Conservation (phyloP, 2,797 vertebrate species). For the Taeniopygia guttata region DNA sequence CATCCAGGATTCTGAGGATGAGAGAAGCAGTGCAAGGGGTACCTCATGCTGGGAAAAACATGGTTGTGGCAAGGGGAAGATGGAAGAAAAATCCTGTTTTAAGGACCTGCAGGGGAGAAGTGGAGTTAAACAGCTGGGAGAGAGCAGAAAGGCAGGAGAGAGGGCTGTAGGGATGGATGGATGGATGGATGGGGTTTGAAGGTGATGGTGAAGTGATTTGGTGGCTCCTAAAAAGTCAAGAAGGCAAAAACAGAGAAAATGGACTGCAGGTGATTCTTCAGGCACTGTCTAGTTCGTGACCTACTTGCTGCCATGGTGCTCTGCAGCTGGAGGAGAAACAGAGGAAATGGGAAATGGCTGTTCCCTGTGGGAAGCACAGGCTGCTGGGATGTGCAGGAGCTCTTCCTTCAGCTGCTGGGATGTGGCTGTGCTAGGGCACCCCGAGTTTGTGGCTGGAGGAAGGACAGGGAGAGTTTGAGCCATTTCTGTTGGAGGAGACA, state of each 20-base stretch:
- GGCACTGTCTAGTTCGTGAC: fast-evolving
- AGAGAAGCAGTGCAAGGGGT: not conserved
- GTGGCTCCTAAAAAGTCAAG: not conserved
- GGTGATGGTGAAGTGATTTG: not conserved
- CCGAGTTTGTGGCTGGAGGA: not conserved
- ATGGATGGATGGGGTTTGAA: not conserved
- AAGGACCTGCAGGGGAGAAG: not conserved
- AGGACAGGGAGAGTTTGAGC: not conserved
- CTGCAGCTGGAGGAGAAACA: not conserved
- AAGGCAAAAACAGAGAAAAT: not conserved
- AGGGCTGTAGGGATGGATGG: not conserved
- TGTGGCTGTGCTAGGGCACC: not conserved
- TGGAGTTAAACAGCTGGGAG: not conserved
- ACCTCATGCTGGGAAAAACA: not conserved
- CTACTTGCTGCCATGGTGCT: not conserved
- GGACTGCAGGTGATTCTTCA: not conserved
- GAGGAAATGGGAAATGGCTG: not conserved
- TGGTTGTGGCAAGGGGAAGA: not conserved
- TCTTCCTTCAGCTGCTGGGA: not conserved
- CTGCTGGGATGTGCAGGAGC: not conserved
- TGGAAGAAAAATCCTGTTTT: not conserved
- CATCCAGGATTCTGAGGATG: not conserved
- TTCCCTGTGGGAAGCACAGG: not conserved
- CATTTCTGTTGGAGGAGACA: not conserved
- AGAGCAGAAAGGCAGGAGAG: not conserved